These are phyloP conservation scores for Styela clava DNA, from an alignment of 23 tunicate genomes.

Conservation along the genomic window DNA sequence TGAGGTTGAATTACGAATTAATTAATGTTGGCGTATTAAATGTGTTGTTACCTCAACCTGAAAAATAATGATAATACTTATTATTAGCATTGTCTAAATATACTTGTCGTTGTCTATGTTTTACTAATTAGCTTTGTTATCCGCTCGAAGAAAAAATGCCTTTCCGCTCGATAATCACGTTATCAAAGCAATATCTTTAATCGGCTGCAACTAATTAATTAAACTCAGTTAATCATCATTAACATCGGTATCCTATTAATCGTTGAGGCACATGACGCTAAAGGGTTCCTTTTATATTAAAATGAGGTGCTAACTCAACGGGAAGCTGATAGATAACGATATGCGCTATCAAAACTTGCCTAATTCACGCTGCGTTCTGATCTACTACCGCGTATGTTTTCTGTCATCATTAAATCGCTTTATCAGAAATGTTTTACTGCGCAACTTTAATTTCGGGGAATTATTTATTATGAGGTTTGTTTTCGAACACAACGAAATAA, in stretches of 20 bases:
- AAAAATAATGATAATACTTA: too few relatives aligned
- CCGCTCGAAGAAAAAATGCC: neutral
- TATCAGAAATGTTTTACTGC: too few relatives aligned
- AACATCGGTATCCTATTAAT: neutral
- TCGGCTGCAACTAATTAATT: slow-evolving; percentile 3
- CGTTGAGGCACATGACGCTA: neutral
- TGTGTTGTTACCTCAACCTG: neutral
- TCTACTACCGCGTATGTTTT: too few relatives aligned
- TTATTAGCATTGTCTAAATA: neutral
- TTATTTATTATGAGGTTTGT: neutral
- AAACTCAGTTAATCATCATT: neutral
- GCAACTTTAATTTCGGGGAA: neutral
- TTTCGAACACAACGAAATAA: neutral
- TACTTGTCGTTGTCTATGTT: neutral
- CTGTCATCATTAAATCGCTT: too few relatives aligned
- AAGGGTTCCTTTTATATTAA: neutral
- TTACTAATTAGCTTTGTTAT: slow-evolving; percentile 2
- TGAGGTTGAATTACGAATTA: neutral
- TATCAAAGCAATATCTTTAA: neutral
- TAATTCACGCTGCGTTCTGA: neutral
- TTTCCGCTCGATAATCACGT: slow-evolving; percentile 15
- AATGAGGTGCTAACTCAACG: neutral
- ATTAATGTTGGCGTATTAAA: neutral
- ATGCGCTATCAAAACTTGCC: neutral
- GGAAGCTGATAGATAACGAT: neutral